Evolutionary conservation across 2,797 vertebrate species (phyloP), one percentile per base, ranked within the genome.

Genomic region (Chromis chromis): DNA sequence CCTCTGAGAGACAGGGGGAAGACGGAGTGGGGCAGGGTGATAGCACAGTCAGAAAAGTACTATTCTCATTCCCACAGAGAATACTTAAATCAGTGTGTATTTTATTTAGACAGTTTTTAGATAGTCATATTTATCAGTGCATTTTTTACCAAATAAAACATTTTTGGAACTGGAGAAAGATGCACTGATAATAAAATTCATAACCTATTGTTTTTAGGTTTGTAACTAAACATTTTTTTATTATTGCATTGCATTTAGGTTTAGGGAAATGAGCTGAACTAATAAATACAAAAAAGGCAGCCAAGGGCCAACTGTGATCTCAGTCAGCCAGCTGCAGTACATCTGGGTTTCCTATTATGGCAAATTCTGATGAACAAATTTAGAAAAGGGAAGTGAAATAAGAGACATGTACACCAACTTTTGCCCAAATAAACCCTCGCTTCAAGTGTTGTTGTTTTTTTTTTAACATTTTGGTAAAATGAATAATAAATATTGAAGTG

Each of bases 1-100:
- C 96, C 66, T 98, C 97, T 95, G 78, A 40, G 16, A 53, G 17
- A 76, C 12, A 8, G 0, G 21, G 44, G 33, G 14, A 22, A 74
- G 40, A 39, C 21, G 33, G 13, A 78, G 44, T 7, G 21, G 33
- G 33, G 9, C 33, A 36, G 10, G 2, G 2, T 2, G 44, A 53
- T 3, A 50, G 28, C 22, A 50, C 5, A 12, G 22, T 4, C 24
- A 21, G 19, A 54, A 2, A 4, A 39, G 14, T 55, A 17, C 1
- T 1, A n/a, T 36, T 16, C 6, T 36, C 13, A 46, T 16, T 8
- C 39, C 9, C 62, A 62, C 14, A 49, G 1, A 14, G 3, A 6
- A 19, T 2, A 24, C 58, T 27, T 17, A 50, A 48, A n/a, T 9
- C 19, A n/a, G 3, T 48, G 3, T 48, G 46, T 10, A 5, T 46